These are phyloP conservation scores for Manis javanica DNA, from an alignment of 2,797 vertebrate species.

Conservation along the genomic window DNA sequence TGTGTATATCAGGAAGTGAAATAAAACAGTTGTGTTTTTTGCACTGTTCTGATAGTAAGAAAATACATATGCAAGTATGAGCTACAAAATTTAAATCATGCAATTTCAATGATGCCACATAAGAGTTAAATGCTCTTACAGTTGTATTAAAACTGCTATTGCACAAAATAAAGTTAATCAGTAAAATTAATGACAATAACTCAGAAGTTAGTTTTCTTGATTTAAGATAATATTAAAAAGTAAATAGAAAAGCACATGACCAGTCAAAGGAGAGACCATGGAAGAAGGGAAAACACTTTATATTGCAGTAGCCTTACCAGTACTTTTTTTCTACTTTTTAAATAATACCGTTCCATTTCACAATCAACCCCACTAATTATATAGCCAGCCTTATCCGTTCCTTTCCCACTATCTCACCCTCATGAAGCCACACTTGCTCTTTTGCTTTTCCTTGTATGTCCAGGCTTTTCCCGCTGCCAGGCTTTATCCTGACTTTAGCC, in stretches of 20 bases:
- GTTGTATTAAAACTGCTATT: not conserved
- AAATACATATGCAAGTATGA: not conserved
- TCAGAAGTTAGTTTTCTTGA: not conserved
- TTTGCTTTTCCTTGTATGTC: not conserved
- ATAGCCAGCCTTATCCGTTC: fast-evolving
- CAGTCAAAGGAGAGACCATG: not conserved
- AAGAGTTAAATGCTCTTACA: not conserved
- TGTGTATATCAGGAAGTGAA: not conserved
- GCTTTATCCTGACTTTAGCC: not conserved
- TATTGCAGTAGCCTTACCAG: not conserved
- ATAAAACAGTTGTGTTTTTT: not conserved
- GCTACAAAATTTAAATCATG: not conserved
- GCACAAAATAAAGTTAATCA: not conserved
- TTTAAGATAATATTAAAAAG: not conserved
- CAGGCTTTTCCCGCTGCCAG: not conserved
- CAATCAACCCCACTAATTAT: not conserved
- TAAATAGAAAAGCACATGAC: not conserved
- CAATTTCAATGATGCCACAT: not conserved
- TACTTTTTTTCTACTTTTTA: not conserved
- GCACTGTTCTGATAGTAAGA: not conserved
- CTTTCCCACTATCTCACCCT: not conserved
- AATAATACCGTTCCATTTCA: not conserved
- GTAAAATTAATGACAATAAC: not conserved
- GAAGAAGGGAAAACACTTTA: not conserved
- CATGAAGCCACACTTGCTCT: not conserved